Conservation (phyloP, 2,888 invertebrate genomes). For the Zygaena filipendulae region DNA sequence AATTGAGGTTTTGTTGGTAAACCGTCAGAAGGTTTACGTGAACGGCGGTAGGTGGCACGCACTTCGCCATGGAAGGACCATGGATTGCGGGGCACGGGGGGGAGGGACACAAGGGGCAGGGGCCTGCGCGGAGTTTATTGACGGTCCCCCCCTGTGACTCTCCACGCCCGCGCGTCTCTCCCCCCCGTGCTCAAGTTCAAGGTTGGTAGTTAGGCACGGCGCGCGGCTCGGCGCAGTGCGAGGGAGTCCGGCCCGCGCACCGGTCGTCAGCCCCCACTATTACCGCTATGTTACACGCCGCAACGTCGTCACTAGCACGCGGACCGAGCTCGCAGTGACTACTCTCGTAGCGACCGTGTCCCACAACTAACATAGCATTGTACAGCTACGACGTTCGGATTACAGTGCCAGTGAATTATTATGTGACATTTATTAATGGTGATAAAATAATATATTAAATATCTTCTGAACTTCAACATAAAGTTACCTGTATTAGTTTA, state of each 20-base stretch:
- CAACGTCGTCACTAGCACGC: slow-evolving; percentile 49
- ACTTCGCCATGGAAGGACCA: too few relatives aligned
- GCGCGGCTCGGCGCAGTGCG: slow-evolving; percentile 69
- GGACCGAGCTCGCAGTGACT: slow-evolving; percentile 38
- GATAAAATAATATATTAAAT: slow-evolving; percentile 23
- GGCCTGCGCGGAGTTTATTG: slow-evolving; percentile 64
- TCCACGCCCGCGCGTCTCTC: slow-evolving; percentile 47
- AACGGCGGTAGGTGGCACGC: background rate
- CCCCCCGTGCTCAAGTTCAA: slow-evolving; percentile 68
- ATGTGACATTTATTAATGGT: slow-evolving; percentile 42
- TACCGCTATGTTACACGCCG: slow-evolving; percentile 51
- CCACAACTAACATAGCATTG: slow-evolving; percentile 32
- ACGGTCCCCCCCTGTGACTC: slow-evolving; percentile 53
- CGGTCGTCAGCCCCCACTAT: slow-evolving; percentile 64
- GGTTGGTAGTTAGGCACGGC: slow-evolving; percentile 71
- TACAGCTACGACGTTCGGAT: slow-evolving; percentile 48
- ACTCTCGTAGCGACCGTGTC: slow-evolving; percentile 30
- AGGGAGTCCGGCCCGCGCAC: slow-evolving; percentile 68
- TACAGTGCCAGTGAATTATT: slow-evolving; percentile 59
- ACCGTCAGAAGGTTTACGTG: slow-evolving; percentile 3
- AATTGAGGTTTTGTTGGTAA: too few relatives aligned
- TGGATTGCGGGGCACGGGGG: too few relatives aligned
- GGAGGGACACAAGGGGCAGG: slow-evolving; percentile 44
- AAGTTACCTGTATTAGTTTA: slow-evolving; percentile 57
- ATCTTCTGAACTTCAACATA: slow-evolving; percentile 25